Evolutionary conservation across 64 coral and sea anemone genomes (phyloP).

Genomic region (Dendrophyllia cribrosa): DNA sequence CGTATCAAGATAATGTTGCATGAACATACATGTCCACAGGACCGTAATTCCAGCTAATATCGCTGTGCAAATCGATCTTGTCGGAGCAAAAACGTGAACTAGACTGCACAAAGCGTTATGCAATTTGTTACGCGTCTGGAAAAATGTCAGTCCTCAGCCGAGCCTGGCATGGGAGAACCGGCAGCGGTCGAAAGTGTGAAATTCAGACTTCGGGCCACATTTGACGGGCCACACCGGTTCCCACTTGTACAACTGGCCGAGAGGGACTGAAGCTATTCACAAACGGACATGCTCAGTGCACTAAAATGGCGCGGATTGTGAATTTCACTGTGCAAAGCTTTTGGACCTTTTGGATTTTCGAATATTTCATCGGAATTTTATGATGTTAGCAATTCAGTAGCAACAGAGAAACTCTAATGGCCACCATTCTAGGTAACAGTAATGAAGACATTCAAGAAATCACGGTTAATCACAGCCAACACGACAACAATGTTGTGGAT

Average conservation of each 20-base stretch:
- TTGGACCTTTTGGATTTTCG: not conserved
- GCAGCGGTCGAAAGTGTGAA: too few species aligned
- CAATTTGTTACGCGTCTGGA: too few species aligned
- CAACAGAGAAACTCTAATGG: not conserved
- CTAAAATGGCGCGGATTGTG: slow-evolving; percentile 48
- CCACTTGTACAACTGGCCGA: not conserved
- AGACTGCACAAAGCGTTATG: too few species aligned
- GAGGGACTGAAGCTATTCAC: not conserved
- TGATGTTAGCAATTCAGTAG: not conserved
- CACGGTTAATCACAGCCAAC: not conserved
- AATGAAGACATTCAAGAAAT: slow-evolving; percentile 9
- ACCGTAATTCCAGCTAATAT: too few species aligned
- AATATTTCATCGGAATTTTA: slow-evolving; percentile 10
- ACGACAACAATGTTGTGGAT: not conserved
- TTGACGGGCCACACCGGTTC: too few species aligned
- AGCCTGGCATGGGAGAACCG: too few species aligned
- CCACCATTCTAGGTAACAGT: not conserved
- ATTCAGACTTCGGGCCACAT: too few species aligned
- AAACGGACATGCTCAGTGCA: not conserved
- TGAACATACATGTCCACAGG: too few species aligned
- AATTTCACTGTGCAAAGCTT: not conserved
- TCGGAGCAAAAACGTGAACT: too few species aligned
- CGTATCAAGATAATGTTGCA: too few species aligned
- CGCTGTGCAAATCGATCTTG: too few species aligned
- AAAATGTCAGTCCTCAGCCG: too few species aligned